Conservation (phyloP, 2,888 invertebrate species). For the Oscheius sp. region DNA sequence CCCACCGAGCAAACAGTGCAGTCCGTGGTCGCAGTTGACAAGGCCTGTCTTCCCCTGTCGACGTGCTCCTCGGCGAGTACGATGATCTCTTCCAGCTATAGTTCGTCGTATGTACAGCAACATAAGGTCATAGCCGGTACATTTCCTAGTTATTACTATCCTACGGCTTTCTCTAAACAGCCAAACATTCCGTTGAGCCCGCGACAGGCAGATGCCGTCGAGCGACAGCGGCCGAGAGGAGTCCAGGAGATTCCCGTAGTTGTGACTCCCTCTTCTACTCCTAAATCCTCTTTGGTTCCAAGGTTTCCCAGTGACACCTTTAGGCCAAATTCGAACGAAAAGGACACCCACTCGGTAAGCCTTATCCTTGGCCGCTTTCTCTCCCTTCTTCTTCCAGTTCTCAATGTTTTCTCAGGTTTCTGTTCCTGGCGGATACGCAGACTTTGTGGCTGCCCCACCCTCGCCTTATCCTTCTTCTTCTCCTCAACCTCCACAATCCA, state of each 20-base stretch:
- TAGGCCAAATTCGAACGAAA: conserved; percentile 32
- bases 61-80: not conserved
- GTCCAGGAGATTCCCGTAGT: conserved; percentile 48
- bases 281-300: conserved; percentile 27
- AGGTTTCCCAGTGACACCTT: conserved; percentile 33
- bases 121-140: conserved; percentile 17
- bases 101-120: conserved; percentile 20
- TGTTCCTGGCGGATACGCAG: conserved; percentile 37
- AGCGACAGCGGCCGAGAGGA: conserved; percentile 46
- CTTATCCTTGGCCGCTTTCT: not conserved
- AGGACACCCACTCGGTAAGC: conserved; percentile 20
- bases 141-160: conserved; percentile 57
- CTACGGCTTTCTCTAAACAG: conserved; percentile 40
- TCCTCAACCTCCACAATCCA: not conserved
- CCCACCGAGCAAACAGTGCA: conserved; percentile 29
- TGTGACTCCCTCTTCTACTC: conserved; percentile 23
- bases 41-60: conserved; percentile 29
- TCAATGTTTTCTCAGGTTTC: conserved; percentile 6
- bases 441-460: conserved; percentile 52
- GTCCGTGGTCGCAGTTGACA: conserved; percentile 10
- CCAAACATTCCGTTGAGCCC: conserved; percentile 48
- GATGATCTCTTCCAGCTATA: conserved; percentile 31
- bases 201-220: conserved; percentile 58
- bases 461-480: conserved; percentile 29
- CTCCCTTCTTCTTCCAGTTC: not conserved